Conservation (phyloP, 23 tunicate genomes). For the Oikopleura albicans region DNA sequence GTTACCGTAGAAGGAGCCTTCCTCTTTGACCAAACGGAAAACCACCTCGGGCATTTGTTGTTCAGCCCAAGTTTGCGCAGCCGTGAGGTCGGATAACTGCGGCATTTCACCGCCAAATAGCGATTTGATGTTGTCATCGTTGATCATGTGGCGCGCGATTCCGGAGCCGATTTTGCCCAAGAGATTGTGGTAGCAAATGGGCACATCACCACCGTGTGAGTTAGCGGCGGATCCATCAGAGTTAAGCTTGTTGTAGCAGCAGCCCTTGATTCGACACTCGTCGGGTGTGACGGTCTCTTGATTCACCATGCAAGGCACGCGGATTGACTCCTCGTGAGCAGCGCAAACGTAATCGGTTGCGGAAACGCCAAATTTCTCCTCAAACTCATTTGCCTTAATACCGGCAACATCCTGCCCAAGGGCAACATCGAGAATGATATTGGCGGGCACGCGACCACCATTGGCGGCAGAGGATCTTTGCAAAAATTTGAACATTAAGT, state of each 20-base stretch:
- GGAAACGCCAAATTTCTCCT: not conserved
- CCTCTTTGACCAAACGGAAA: not conserved
- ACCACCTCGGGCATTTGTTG: constrained; percentile 12
- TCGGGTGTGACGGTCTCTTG: not conserved
- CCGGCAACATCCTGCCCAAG: not conserved
- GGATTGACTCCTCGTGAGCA: constrained; percentile 6
- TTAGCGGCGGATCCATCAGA: not conserved
- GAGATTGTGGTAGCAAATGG: not conserved
- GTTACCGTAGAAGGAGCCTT: not conserved
- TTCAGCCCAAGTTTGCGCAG: not conserved
- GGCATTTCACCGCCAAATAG: constrained; percentile 11
- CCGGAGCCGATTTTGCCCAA: constrained; percentile 13
- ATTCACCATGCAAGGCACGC: constrained; percentile 15
- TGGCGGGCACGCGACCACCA: not conserved
- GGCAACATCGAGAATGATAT: not conserved
- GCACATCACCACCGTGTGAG: not conserved
- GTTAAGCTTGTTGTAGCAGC: not conserved
- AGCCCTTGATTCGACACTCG: not conserved
- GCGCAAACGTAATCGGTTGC: constrained; percentile 1
- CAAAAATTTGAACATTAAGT: not conserved
- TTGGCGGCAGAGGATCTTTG: not conserved
- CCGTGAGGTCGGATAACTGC: not conserved
- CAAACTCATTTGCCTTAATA: not conserved
- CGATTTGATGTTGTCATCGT: not conserved
- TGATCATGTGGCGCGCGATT: constrained; percentile 1